Evolutionary conservation across 1,140 invertebrate species (phyloP).

Genomic region (Caenorhabditis inopinata): DNA sequence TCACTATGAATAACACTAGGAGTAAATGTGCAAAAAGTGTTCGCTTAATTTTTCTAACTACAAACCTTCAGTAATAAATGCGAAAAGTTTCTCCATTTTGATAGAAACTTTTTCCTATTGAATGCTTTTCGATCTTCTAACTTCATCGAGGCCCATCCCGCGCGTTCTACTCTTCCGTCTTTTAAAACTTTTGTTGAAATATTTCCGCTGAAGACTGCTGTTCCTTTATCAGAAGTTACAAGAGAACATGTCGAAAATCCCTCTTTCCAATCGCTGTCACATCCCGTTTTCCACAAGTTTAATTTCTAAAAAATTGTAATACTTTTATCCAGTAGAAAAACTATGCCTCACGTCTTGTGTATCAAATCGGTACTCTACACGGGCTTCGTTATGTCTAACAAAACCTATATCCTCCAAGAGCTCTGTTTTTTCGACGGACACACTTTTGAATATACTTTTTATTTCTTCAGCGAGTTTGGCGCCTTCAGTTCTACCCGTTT

Average conservation of each 20-base stretch:
- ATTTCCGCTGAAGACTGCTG: conserved; percentile 44
- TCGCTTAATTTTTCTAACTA: neutral
- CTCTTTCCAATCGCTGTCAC: conserved; percentile 51
- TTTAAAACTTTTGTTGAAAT: conserved; percentile 40
- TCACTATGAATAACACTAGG: neutral
- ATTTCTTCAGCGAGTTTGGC: conserved; percentile 11
- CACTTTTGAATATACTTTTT: neutral
- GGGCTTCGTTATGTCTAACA: conserved; percentile 44
- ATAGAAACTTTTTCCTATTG: conserved; percentile 49
- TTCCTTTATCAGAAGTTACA: conserved; percentile 34
- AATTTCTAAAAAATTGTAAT: conserved; percentile 33
- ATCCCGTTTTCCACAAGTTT: conserved; percentile 44
- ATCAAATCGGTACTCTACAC: conserved; percentile 48
- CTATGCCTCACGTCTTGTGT: conserved; percentile 47
- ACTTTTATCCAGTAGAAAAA: too few species aligned
- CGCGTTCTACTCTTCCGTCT: conserved; percentile 48
- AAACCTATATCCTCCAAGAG: conserved; percentile 38
- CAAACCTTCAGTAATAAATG: conserved; percentile 48
- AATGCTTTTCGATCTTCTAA: conserved; percentile 43
- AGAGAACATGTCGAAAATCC: conserved; percentile 46
- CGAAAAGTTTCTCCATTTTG: conserved; percentile 47
- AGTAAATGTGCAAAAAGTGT: neutral
- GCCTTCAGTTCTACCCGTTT: neutral
- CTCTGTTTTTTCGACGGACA: conserved; percentile 40
- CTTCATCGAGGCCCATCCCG: conserved; percentile 52